Conservation (phyloP, 2,888 invertebrate genomes). For the Strigamia transsilvanica region DNA sequence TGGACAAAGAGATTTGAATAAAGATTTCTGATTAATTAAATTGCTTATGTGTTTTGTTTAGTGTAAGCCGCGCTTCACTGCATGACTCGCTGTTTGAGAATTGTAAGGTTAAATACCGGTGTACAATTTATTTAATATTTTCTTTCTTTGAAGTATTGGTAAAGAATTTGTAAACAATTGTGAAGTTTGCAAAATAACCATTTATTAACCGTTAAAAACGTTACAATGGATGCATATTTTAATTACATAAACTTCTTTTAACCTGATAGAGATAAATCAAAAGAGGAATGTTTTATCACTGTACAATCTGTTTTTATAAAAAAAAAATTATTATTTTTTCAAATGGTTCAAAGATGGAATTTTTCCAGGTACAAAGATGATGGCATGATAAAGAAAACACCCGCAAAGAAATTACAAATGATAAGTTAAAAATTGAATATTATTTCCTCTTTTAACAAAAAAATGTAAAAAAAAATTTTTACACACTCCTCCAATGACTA, state of each 20-base stretch:
- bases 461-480: not conserved
- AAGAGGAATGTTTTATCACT: constrained; percentile 35
- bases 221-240: constrained; percentile 49
- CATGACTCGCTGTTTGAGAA: no score
- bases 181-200: constrained; percentile 53
- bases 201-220: constrained; percentile 44
- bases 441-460: not conserved
- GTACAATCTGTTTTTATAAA: not conserved
- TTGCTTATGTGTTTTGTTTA: no score
- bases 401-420: not conserved
- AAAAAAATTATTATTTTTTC: not conserved
- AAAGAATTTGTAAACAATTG: not conserved
- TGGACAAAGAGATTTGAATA: no score
- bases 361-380: constrained; percentile 49
- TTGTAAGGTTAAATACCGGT: no score
- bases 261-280: constrained; percentile 22
- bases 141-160: no score
- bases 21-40: no score
- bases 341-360: constrained; percentile 41
- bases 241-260: constrained; percentile 30
- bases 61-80: no score
- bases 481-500: constrained; percentile 29
- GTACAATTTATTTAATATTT: no score
- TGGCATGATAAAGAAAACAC: constrained; percentile 33
- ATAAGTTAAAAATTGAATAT: not conserved